Conservation (phyloP, 2,888 invertebrate species). For the Cynaeus angustus region DNA sequence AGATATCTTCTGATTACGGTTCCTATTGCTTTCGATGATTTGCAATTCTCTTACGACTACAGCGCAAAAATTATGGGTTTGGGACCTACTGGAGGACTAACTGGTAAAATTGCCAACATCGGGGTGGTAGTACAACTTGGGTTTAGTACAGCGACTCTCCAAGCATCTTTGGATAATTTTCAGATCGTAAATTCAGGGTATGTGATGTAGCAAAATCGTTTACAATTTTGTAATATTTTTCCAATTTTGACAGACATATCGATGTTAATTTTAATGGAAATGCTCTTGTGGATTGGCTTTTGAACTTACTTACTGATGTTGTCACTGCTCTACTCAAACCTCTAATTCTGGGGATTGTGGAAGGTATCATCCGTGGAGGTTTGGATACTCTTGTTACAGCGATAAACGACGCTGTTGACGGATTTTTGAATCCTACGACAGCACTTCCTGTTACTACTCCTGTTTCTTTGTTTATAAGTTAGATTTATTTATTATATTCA, state of each 20-base stretch:
- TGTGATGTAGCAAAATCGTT: conserved; percentile 1
- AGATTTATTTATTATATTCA: neutral
- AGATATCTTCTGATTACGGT: conserved; percentile 42
- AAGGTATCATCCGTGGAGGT: conserved; percentile 68
- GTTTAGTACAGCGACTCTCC: conserved; percentile 55
- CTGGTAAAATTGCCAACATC: conserved; percentile 68
- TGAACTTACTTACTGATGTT: conserved; percentile 71
- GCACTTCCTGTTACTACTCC: conserved; percentile 1
- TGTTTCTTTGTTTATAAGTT: neutral
- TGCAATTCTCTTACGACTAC: conserved; percentile 73
- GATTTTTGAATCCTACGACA: conserved; percentile 37
- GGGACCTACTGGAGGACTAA: conserved; percentile 73
- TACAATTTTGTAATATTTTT: conserved; percentile 4
- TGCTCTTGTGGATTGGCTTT: conserved; percentile 72
- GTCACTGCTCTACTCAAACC: conserved; percentile 72
- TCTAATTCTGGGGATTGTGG: conserved; percentile 71
- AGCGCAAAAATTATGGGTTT: conserved; percentile 73
- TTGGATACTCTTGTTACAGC: conserved; percentile 66
- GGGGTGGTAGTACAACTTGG: conserved; percentile 54
- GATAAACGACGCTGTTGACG: conserved; percentile 68
- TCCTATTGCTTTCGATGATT: conserved; percentile 37
- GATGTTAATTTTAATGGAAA: conserved; percentile 73
- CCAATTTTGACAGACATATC: conserved; percentile 68
- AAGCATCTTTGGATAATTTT: conserved; percentile 55
- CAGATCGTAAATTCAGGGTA: conserved; percentile 58